Base-by-base conservation (phyloP, 2,113 vertebrate genomes). In the Pangasianodon gigas region DNA sequence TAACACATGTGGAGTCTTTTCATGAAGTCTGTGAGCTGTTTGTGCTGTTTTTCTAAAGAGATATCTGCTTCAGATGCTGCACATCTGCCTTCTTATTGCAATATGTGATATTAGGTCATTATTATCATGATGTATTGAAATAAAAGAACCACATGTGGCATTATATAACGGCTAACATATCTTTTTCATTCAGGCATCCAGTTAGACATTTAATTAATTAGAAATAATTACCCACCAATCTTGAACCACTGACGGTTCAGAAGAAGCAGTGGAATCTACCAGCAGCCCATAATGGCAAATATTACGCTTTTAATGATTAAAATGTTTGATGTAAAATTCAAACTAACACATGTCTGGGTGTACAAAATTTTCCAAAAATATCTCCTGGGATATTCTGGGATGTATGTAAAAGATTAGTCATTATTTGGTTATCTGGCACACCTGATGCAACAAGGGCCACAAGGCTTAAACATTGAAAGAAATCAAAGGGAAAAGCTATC, bases 201-300 rank as follows among this genome's bases (percentile, higher is more conserved):
- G 13, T 62, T 58, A 69, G 29, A 54, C 21, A 69, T 52, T n/a
- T 81, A 52, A 60, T 81, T 48, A 75, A 74, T 56, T 44, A 58
- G 14, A 87, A 90, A 90, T 26, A 48, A 67, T 84, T 89, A 93
- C 96, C 95, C 94, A 92, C 85, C 95, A 94, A 96, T 93, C 94
- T 94, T 95, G 93, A 94, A 95, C 95, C 96, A 96, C 95, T 94
- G 97, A 97, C 96, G 97, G 97, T 98, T 98, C 97, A 97, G 97
- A 96, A 97, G 97, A 96, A 97, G 97, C 94, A 96, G 96, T 96
- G 97, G 96, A 97, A 97, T 98, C 97, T 96, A 97, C 97, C 97
- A 97, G 96, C 96, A 96, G 94, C 94, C 95, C 95, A 37, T 1
- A 37, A 37, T 96, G 96, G 96, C 96, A 48, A 37, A 37, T 37